Conservation (phyloP, 2,888 invertebrate species). For the Pharmacophagus antenor region DNA sequence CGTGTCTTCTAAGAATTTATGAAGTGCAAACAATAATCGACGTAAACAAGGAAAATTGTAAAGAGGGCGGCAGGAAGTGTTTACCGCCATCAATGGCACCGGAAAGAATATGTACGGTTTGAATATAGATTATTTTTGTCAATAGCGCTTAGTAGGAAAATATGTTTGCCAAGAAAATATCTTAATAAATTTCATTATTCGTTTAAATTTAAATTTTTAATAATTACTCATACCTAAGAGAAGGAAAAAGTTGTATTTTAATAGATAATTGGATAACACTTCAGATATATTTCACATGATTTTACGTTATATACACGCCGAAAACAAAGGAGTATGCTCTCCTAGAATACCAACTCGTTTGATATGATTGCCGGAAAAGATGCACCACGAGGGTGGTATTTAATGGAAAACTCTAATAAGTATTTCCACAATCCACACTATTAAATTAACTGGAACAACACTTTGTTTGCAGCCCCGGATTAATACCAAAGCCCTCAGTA, state of each 20-base stretch:
- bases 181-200: not conserved
- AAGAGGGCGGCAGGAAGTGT: slow-evolving; percentile 15
- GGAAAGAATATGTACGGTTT: slow-evolving; percentile 21
- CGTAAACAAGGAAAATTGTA: slow-evolving; percentile 23
- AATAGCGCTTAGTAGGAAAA: slow-evolving; percentile 21
- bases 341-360: not conserved
- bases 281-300: too few species aligned
- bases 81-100: slow-evolving; percentile 7
- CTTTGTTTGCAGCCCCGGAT: too few species aligned
- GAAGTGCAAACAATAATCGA: not conserved
- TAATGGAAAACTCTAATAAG: too few species aligned
- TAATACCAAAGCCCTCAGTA: too few species aligned
- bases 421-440: too few species aligned
- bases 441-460: too few species aligned
- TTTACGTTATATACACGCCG: too few species aligned
- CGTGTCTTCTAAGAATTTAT: slow-evolving; percentile 11
- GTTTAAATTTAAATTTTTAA: not conserved
- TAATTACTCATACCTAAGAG: not conserved
- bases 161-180: slow-evolving; percentile 5
- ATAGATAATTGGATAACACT: not conserved
- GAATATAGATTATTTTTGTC: slow-evolving; percentile 21
- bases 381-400: too few species aligned
- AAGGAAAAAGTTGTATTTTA: not conserved
- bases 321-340: not conserved
- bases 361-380: too few species aligned